Base-by-base conservation (phyloP, 2,113 vertebrate species). In the Macheiramphus alcinus region DNA sequence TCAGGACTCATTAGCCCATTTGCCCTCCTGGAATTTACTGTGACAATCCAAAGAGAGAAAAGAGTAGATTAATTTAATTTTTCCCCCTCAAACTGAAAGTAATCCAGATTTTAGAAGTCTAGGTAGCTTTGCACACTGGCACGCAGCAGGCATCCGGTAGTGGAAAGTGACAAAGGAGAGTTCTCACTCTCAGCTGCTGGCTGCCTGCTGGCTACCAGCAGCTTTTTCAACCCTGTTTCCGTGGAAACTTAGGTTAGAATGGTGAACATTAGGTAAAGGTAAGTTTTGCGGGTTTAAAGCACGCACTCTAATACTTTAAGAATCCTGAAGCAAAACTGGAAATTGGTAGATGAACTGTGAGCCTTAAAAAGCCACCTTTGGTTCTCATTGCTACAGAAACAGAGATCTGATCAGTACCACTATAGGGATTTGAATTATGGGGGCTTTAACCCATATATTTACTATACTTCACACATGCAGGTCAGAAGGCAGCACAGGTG, bases 221-320 rank as follows among this genome's bases (percentile, higher is more conserved):
- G 96, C 95, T 97, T 96, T 97, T 94, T 96, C 96, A 97, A 97
- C 96, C 94, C 96, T 97, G 97, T 98, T 98, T 97, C 97, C 97
- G 87, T 98, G 97, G 97, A 98, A 98, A 98, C 97, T 98, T 98
- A 93, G 96, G 96, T 96, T 97, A 96, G 95, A 97, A 97, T 95
- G 92, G 96, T 92, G 96, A 98, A 97, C 97, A 97, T 97, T 97
- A 97, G 97, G 97, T 97, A 98, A 97, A 98, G 97, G 97, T 98
- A 97, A 97, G 97, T 98, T 98, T 96, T 96, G 93, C 85, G 74
- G 96, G 92, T 96, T 97, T 97, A 96, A 96, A 95, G 97, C 94
- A 95, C 73, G 70, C 94, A 96, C 95, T 96, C 94, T 95, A 95
- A 96, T 97, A 95, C 93, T 97, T 95, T 92, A 88, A 96, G 91